A percentile compares a stretch with the other conserved stretches of the same genome.
These are phyloP conservation scores for Aythya baeri DNA, from an alignment of 2,113 vertebrate genomes.

Conservation along the genomic window DNA sequence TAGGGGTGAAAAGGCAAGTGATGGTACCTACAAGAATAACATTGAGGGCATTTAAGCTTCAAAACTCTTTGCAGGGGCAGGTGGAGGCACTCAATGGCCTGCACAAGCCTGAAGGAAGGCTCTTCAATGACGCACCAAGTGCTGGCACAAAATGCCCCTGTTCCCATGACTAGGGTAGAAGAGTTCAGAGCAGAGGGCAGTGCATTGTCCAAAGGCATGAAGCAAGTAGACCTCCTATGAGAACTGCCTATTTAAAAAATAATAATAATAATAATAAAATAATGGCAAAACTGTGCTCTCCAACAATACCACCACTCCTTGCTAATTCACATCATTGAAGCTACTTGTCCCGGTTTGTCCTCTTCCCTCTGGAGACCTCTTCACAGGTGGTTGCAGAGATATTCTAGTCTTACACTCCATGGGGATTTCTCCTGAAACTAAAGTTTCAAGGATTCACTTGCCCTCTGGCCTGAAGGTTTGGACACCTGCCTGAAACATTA, in stretches of 20 bases:
- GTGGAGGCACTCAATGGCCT: background rate
- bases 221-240: background rate
- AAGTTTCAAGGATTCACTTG: slow-evolving; percentile 36
- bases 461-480: slow-evolving; percentile 38
- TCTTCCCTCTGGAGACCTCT: background rate
- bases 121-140: background rate
- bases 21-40: background rate
- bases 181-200: background rate
- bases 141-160: accelerated
- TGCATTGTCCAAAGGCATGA: background rate
- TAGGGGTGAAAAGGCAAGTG: background rate
- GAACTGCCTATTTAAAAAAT: background rate
- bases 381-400: background rate
- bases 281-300: background rate
- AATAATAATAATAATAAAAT: too few species aligned
- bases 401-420: background rate
- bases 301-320: accelerated
- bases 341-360: background rate
- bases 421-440: background rate
- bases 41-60: background rate
- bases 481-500: background rate
- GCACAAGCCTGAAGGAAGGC: background rate
- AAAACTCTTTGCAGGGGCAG: background rate
- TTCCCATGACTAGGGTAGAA: background rate
- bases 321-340: background rate